Evolutionary conservation across 2,888 invertebrate species (phyloP).

Genomic region (Leucoptera coffeella): DNA sequence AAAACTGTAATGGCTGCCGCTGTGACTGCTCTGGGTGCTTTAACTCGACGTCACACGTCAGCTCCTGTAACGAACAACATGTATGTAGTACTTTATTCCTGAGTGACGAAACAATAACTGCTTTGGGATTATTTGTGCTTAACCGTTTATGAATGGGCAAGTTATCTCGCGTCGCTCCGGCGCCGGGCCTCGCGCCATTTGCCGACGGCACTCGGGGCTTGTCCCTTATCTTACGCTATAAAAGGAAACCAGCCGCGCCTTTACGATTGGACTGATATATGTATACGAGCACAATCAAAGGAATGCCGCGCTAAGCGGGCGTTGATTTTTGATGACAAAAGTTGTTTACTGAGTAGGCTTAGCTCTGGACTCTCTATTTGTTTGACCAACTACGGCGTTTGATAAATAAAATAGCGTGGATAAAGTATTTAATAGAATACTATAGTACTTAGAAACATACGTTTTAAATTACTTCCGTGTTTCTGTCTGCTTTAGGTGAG

Average conservation of each 20-base stretch:
- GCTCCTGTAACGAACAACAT: conserved; percentile 54
- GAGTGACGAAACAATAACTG: not conserved
- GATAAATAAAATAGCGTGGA: no score
- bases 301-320: no score
- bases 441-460: no score
- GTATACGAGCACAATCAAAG: no score
- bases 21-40: conserved; percentile 72
- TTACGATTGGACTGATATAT: conserved; percentile 32
- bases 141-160: conserved; percentile 10
- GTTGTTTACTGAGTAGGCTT: no score
- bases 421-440: no score
- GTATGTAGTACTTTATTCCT: not conserved
- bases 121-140: not conserved
- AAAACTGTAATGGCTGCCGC: conserved; percentile 64
- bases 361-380: no score
- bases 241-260: conserved; percentile 41
- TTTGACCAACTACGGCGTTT: no score
- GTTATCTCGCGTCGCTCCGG: conserved; percentile 9
- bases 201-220: conserved; percentile 13
- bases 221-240: conserved; percentile 36
- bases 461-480: no score
- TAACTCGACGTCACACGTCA: conserved; percentile 83
- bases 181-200: conserved; percentile 9
- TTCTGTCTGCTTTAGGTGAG: no score
- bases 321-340: no score